A percentile compares a stretch with the other conserved stretches of the same genome.
Evolutionary conservation across 2,888 invertebrate genomes (phyloP).

Genomic region (Falcaria lacertinaria): DNA sequence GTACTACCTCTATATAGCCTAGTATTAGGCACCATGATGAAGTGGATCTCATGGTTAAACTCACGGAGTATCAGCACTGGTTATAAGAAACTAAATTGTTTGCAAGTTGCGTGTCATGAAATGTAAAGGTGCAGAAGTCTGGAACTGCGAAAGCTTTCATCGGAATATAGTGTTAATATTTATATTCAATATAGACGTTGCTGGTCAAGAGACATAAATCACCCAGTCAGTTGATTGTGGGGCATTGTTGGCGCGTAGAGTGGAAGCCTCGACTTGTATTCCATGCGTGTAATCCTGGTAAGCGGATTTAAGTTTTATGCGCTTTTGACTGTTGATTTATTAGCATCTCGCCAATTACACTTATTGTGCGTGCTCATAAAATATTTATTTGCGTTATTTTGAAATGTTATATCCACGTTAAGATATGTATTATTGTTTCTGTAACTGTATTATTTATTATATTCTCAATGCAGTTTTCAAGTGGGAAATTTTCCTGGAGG

Average conservation of each 20-base stretch:
- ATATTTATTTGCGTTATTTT: no score
- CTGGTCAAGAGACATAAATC: constrained; percentile 28
- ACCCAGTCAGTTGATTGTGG: constrained; percentile 42
- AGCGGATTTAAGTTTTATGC: constrained; percentile 36
- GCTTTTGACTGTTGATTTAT: constrained; percentile 62
- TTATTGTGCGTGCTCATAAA: constrained; percentile 52
- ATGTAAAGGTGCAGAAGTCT: neutral
- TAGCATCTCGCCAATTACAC: constrained; percentile 53
- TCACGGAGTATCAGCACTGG: no score
- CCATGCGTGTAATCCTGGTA: constrained; percentile 30
- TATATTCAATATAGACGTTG: neutral
- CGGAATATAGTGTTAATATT: neutral
- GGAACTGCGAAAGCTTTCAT: neutral
- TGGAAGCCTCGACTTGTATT: constrained; percentile 38
- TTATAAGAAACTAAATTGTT: neutral
- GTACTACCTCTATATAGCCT: no score
- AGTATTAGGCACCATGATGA: no score
- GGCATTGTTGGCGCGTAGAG: constrained; percentile 48
- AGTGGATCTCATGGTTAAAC: no score
- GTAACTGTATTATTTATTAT: no score
- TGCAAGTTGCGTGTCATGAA: neutral
- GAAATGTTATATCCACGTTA: no score
- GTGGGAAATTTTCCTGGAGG: no score
- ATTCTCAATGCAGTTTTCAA: no score
- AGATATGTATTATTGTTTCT: no score